phyloP scores from a whole-genome alignment of 2,888 invertebrate species.

The Pemphredon lugubris region DNA sequence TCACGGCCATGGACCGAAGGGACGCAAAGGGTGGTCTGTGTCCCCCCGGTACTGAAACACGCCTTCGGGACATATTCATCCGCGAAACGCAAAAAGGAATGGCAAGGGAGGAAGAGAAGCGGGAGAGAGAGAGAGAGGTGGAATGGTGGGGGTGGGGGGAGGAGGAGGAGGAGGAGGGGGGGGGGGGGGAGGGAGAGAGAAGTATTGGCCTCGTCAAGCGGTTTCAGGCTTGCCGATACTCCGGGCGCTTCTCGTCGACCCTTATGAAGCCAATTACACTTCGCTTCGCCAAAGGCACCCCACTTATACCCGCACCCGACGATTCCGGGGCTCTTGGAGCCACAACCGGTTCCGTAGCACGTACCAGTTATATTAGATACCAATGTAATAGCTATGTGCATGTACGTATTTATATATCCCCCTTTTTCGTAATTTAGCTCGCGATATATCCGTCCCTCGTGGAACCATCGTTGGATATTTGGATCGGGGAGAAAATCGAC shows the following conservation, averaged over 20 bases:
- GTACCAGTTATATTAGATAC: conserved; percentile 63
- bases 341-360: conserved; percentile 59
- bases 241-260: conserved; percentile 70
- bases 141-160: conserved; percentile 6
- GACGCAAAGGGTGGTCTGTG: conserved; percentile 16
- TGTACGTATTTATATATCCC: not conserved
- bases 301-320: conserved; percentile 66
- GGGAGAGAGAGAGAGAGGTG: conserved; percentile 9
- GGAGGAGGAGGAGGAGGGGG: conserved; percentile 9
- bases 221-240: conserved; percentile 71
- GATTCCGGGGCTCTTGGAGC: conserved; percentile 58
- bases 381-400: conserved; percentile 49
- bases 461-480: conserved; percentile 11
- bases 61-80: conserved; percentile 59
- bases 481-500: conserved; percentile 8
- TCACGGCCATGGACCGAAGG: conserved; percentile 32
- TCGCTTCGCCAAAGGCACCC: conserved; percentile 74
- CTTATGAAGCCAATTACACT: conserved; percentile 79
- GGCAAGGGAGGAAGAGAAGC: not conserved
- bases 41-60: conserved; percentile 38
- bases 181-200: conserved; percentile 27
- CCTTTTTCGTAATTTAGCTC: conserved; percentile 25
- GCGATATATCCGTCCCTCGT: conserved; percentile 15
- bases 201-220: conserved; percentile 77
- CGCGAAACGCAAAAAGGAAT: conserved; percentile 63